A percentile compares a stretch with the other conserved stretches of the same genome.
phyloP scores from a whole-genome alignment of 2,797 vertebrate genomes.

The Lacerta bilineata region DNA sequence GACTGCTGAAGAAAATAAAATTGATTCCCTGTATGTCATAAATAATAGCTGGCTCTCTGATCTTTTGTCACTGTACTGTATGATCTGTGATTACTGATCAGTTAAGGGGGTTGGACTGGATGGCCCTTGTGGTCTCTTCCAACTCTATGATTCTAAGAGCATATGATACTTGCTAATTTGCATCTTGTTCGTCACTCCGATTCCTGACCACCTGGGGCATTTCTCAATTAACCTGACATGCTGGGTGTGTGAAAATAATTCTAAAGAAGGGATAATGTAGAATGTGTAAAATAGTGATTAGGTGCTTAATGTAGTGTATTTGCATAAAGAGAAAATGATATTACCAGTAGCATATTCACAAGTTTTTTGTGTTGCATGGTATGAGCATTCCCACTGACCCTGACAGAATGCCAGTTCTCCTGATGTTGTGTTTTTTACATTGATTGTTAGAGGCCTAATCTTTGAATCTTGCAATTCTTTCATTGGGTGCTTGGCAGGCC shows the following conservation, averaged over 20 bases:
- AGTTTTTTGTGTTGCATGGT: slow-evolving; percentile 24
- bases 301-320: slow-evolving; percentile 30
- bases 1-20: neutral
- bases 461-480: neutral
- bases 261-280: slow-evolving; percentile 47
- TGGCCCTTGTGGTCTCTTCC: too few species aligned
- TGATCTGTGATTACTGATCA: neutral
- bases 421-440: neutral
- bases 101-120: neutral
- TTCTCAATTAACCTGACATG: slow-evolving; percentile 58
- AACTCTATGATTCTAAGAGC: neutral
- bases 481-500: neutral
- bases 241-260: slow-evolving; percentile 57
- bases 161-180: slow-evolving; percentile 20
- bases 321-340: fast-evolving
- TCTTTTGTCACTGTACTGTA: neutral
- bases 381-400: neutral
- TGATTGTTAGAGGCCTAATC: neutral
- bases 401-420: neutral
- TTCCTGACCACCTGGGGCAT: slow-evolving; percentile 58
- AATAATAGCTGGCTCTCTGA: neutral
- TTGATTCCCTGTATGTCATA: slow-evolving; percentile 11
- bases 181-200: slow-evolving; percentile 51
- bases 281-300: slow-evolving; percentile 46
- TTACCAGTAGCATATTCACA: slow-evolving; percentile 32